phyloP scores from a whole-genome alignment of 2,797 vertebrate genomes.

The Moxostoma hubbsi region DNA sequence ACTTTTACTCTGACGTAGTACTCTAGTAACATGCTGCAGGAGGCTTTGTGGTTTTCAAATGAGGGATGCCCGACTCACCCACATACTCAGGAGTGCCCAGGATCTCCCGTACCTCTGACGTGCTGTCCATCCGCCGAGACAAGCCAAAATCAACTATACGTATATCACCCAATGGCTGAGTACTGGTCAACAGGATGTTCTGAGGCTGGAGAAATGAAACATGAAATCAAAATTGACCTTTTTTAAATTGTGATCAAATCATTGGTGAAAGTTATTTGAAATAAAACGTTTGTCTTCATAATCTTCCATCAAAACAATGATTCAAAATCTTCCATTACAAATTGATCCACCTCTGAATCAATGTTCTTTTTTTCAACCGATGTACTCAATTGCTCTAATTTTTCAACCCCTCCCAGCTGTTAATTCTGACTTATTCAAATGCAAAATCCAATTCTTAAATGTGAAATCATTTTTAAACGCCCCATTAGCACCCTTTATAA shows the following conservation, averaged over 20 bases:
- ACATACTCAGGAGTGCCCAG: slow-evolving; percentile 86
- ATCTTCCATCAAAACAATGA: too few relatives aligned
- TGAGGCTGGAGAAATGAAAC: slow-evolving; percentile 75
- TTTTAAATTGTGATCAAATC: too few relatives aligned
- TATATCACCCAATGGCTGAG: slow-evolving; percentile 82
- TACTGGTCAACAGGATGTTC: slow-evolving; percentile 83
- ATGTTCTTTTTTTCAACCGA: too few relatives aligned
- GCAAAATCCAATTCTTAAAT: neutral
- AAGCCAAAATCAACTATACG: slow-evolving; percentile 87
- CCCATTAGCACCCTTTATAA: neutral
- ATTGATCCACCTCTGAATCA: too few relatives aligned
- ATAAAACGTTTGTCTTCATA: too few relatives aligned
- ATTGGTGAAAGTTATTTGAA: too few relatives aligned
- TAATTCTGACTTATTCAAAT: too few relatives aligned
- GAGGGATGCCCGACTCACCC: slow-evolving; percentile 73
- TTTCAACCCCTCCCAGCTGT: too few relatives aligned
- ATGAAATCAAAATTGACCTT: slow-evolving; percentile 54
- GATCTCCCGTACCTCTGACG: slow-evolving; percentile 82
- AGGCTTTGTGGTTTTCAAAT: slow-evolving; percentile 17
- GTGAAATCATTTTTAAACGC: neutral
- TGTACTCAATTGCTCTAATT: too few relatives aligned
- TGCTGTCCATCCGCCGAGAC: slow-evolving; percentile 79
- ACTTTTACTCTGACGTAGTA: slow-evolving; percentile 2
- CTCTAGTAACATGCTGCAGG: neutral
- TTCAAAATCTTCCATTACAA: too few relatives aligned